Base-by-base conservation (phyloP, 2,888 invertebrate genomes). In the Scelioninae gen. 1 region DNA sequence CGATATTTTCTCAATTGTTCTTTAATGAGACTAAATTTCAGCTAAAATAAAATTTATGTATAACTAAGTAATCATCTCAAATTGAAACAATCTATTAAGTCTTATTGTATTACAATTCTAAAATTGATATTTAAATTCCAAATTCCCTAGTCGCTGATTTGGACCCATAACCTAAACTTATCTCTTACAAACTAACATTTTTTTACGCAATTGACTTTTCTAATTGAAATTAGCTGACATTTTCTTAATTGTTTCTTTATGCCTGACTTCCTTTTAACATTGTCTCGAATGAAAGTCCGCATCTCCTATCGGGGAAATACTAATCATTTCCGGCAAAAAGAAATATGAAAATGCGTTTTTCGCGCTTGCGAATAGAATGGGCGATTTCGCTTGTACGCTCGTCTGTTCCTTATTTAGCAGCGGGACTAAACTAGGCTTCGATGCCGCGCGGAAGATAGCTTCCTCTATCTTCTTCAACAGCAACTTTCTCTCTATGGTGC, bases 401-500 rank as follows among this genome's bases (percentile, higher is more conserved):
- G 56, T 32, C 13, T 53, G 53, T 56, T 78, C 71, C 71, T 78
- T 72, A 65, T 72, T 72, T 65, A 65, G 78, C 13, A n/a, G 78
- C 49, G 56, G 49, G 63, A 63, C 63, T 63, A 79, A 79, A 72
- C 72, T 79, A 72, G 79, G 79, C 79, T 79, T 79, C 53, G 79
- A 79, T 72, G 79, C 79, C 58, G 79, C 66, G 43, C 78, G 63
- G 71, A 69, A 78, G 71, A 71, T 78, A 71, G 71, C 65, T 78
- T 78, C 71, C 71, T 78, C 71, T 78, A 71, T 78, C 78, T 58
- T 78, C 78, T 78, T 78, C 40, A 53, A 43, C 60, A n/a, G 55
- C 65, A 65, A 78, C 78, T 78, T 78, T 78, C 78, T 78, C 77
- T 63, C 77, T 56, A 56, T 49, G 69, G 77, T 78, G 62, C 78